These are phyloP conservation scores for Nerophis ophidion DNA, from an alignment of 2,113 vertebrate genomes.

Conservation along the genomic window DNA sequence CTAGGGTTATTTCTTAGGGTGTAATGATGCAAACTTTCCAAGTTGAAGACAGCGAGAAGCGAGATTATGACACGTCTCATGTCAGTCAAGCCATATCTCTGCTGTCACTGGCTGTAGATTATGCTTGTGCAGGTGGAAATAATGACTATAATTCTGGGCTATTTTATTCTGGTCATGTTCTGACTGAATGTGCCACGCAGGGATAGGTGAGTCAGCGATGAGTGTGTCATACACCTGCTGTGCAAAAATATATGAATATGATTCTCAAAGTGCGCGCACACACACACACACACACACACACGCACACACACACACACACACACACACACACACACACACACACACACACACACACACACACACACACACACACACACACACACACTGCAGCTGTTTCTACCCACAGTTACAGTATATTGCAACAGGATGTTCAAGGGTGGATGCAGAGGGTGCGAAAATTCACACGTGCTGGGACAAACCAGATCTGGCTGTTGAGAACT, in stretches of 20 bases:
- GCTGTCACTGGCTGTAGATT: no score
- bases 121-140: no score
- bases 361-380: constrained; percentile 1
- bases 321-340: no score
- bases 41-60: no score
- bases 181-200: neutral
- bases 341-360: no score
- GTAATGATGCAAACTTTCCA: no score
- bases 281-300: neutral
- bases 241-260: neutral
- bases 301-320: no score
- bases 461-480: constrained; percentile 49
- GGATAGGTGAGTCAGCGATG: constrained; percentile 40
- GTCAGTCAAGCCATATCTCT: no score
- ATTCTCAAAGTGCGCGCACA: constrained; percentile 18
- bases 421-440: constrained; percentile 65
- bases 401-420: constrained; percentile 54
- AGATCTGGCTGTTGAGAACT: constrained; percentile 39
- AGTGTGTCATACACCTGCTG: constrained; percentile 39
- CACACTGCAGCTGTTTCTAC: constrained; percentile 48
- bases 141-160: no score
- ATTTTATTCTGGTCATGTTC: neutral
- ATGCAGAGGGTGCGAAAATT: constrained; percentile 59
- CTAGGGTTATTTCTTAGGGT: no score
- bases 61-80: no score